phyloP scores from a whole-genome alignment of 92 coral and sea anemone genomes.

The Phenganax marumi region DNA sequence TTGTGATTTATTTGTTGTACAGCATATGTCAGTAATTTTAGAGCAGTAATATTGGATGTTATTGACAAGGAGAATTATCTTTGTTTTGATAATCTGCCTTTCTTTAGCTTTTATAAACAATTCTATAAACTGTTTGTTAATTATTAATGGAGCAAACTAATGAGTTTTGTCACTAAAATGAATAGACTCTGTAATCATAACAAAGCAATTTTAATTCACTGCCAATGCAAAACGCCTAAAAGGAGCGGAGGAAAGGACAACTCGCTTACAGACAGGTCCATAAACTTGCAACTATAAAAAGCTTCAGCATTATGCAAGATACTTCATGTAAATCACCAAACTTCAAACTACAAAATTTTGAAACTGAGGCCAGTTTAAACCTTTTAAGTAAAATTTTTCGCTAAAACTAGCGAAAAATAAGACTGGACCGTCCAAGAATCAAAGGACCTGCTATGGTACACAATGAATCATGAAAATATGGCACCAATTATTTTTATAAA shows the following conservation, averaged over 20 bases:
- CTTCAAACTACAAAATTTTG: background rate
- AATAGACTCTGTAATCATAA: conserved; percentile 13
- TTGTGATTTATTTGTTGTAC: background rate
- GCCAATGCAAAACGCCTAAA: background rate
- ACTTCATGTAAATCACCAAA: background rate
- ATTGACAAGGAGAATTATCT: background rate
- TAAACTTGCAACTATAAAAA: background rate
- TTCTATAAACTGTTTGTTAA: background rate
- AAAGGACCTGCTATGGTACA: no score
- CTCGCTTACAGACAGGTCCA: background rate
- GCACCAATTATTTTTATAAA: no score
- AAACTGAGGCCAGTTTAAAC: no score
- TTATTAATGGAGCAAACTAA: conserved; percentile 6
- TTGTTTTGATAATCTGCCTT: background rate
- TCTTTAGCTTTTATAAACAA: background rate
- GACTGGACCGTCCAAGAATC: no score
- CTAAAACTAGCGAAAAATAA: no score
- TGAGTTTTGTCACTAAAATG: conserved; percentile 22
- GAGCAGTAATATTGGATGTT: background rate
- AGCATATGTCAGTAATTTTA: no score
- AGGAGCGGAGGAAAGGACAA: background rate
- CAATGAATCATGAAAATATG: no score
- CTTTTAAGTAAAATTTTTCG: no score
- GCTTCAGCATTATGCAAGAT: background rate
- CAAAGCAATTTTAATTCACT: background rate